A percentile compares a stretch with the other conserved stretches of the same genome.
These are phyloP conservation scores for Diphyllodes magnificus DNA, from an alignment of 2,113 vertebrate genomes.

Conservation along the genomic window DNA sequence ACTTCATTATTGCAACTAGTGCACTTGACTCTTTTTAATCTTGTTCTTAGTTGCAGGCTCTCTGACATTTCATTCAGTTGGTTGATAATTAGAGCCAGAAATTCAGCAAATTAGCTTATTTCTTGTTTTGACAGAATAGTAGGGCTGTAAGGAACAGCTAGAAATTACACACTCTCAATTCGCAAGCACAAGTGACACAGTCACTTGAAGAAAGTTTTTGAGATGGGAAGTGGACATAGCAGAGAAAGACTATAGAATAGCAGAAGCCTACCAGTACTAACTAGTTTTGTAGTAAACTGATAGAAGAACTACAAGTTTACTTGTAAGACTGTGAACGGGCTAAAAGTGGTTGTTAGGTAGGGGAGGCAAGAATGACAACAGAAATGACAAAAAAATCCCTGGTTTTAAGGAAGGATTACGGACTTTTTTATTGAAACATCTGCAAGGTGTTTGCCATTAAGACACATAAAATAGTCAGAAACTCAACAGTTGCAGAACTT, in stretches of 20 bases:
- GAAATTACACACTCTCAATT: background rate
- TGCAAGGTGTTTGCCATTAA: background rate
- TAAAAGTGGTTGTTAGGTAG: background rate
- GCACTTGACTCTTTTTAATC: background rate
- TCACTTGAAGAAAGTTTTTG: background rate
- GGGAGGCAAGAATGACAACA: background rate
- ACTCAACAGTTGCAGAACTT: background rate
- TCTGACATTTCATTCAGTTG: background rate
- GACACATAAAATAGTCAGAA: background rate
- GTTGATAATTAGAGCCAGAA: background rate
- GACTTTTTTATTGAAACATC: background rate
- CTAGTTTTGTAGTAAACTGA: background rate
- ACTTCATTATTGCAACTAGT: background rate
- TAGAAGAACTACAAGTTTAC: background rate
- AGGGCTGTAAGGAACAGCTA: background rate
- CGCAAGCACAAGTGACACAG: background rate
- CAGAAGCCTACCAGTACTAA: background rate
- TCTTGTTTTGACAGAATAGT: background rate
- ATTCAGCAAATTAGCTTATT: background rate
- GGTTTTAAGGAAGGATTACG: background rate
- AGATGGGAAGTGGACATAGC: background rate
- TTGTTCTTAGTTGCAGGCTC: background rate
- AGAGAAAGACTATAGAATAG: background rate
- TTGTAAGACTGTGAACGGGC: background rate
- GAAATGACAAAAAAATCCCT: background rate